Conservation (phyloP, 2,888 invertebrate species). For the Chloromyia formosa region DNA sequence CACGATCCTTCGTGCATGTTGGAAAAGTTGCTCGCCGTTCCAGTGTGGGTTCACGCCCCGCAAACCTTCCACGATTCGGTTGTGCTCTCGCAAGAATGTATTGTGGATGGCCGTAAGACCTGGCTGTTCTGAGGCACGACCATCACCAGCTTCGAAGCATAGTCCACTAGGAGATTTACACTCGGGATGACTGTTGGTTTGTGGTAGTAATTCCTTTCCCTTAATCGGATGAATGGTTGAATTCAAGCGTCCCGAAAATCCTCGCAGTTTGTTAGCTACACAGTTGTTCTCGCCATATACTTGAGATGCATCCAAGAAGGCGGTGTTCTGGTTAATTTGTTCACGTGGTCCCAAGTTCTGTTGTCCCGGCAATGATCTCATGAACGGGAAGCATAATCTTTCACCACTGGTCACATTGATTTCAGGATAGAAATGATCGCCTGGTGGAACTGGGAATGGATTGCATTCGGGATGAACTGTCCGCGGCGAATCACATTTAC, state of each 20-base stretch:
- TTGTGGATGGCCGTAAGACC: conserved; percentile 90
- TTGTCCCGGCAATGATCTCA: conserved; percentile 92
- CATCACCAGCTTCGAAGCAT: conserved; percentile 91
- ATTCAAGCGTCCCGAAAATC: conserved; percentile 84
- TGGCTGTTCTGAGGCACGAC: conserved; percentile 92
- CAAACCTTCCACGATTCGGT: conserved; percentile 82
- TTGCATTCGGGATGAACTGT: conserved; percentile 94
- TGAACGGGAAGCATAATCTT: conserved; percentile 90
- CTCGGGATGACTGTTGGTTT: conserved; percentile 82
- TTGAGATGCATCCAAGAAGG: conserved; percentile 86
- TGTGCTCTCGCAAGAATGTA: conserved; percentile 88
- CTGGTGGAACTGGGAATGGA: conserved; percentile 88
- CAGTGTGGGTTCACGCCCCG: conserved; percentile 87
- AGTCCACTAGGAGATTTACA: conserved; percentile 86
- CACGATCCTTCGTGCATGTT: conserved; percentile 79
- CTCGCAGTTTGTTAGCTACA: conserved; percentile 77
- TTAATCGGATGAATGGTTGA: conserved; percentile 77
- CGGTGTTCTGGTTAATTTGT: conserved; percentile 93
- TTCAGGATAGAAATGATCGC: conserved; percentile 90
- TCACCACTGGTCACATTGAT: conserved; percentile 84
- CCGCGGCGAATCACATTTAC: conserved; percentile 85
- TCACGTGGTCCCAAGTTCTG: conserved; percentile 87
- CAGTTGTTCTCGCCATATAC: conserved; percentile 92
- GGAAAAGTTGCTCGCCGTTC: conserved; percentile 86
- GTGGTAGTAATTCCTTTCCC: conserved; percentile 82